Conservation (phyloP, 2,113 vertebrate genomes). For the Lota lota region DNA sequence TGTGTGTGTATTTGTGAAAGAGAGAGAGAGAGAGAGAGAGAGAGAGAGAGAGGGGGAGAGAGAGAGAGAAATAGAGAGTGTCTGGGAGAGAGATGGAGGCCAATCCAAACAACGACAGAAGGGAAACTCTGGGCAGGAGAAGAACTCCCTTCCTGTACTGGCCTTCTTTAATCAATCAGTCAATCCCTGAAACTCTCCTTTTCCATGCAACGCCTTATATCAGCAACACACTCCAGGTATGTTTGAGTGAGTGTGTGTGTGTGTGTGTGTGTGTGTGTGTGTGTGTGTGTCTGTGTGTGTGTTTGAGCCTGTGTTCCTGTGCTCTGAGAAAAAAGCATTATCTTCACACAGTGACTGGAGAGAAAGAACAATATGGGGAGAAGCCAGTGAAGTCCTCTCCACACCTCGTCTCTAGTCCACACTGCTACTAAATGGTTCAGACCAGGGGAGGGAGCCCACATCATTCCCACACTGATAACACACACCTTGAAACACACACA, state of each 20-base stretch:
- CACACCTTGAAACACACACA: too few species aligned
- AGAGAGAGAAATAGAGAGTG: not conserved
- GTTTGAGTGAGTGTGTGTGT: not conserved
- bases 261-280: not conserved
- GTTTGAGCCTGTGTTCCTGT: not conserved
- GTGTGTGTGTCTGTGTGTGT: too few species aligned
- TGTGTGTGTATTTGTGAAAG: not conserved
- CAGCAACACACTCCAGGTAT: not conserved
- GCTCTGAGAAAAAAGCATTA: not conserved
- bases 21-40: not conserved
- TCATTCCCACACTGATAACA: too few species aligned
- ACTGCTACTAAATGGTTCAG: too few species aligned
- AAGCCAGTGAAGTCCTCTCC: too few species aligned
- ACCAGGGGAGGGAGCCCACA: too few species aligned
- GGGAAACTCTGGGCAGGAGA: conserved; percentile 49
- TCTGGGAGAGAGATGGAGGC: not conserved
- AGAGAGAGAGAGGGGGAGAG: not conserved
- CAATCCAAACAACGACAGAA: conserved; percentile 22
- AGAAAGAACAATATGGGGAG: not conserved
- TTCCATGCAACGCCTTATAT: not conserved
- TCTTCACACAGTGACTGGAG: not conserved
- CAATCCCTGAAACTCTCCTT: conserved; percentile 4
- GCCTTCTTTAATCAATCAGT: not conserved
- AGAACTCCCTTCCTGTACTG: conserved; percentile 61
- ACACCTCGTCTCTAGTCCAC: too few species aligned